Evolutionary conservation across 1,140 invertebrate genomes (phyloP).

Genomic region (Bombus difficillimus): DNA sequence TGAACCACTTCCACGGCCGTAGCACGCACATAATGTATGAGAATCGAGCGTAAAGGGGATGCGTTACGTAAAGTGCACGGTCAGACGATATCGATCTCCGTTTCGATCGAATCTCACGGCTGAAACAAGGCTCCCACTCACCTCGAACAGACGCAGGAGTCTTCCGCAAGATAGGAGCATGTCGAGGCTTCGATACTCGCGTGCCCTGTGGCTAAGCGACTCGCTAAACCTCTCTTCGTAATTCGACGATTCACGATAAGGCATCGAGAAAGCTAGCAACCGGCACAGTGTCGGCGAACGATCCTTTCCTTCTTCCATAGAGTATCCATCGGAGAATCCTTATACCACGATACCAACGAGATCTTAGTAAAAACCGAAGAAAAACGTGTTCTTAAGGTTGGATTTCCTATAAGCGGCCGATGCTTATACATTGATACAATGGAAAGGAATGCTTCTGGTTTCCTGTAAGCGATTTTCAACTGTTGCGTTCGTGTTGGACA

Average conservation of each 20-base stretch:
- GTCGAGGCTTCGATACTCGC: constrained; percentile 29
- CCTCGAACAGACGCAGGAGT: constrained; percentile 17
- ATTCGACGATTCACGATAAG: constrained; percentile 67
- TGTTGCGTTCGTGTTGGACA: background rate
- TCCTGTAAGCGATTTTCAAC: background rate
- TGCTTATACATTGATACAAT: background rate
- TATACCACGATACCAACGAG: background rate
- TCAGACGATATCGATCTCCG: constrained; percentile 73
- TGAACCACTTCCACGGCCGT: constrained; percentile 55
- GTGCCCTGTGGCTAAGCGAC: constrained; percentile 51
- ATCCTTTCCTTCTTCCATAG: constrained; percentile 6
- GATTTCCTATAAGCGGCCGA: background rate
- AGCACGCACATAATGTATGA: constrained; percentile 50
- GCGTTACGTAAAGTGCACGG: constrained; percentile 73
- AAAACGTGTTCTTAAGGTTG: constrained; percentile 34
- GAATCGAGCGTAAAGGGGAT: constrained; percentile 51
- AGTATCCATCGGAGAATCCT: constrained; percentile 3
- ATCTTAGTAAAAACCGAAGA: background rate
- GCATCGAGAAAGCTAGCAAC: constrained; percentile 25
- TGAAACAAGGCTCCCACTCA: constrained; percentile 35
- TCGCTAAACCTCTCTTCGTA: constrained; percentile 57
- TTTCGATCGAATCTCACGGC: constrained; percentile 55
- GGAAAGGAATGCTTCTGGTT: background rate
- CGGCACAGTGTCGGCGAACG: background rate
- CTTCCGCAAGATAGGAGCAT: constrained; percentile 28